Evolutionary conservation across 1,140 invertebrate species (phyloP).

Genomic region (Drosophila repleta): DNA sequence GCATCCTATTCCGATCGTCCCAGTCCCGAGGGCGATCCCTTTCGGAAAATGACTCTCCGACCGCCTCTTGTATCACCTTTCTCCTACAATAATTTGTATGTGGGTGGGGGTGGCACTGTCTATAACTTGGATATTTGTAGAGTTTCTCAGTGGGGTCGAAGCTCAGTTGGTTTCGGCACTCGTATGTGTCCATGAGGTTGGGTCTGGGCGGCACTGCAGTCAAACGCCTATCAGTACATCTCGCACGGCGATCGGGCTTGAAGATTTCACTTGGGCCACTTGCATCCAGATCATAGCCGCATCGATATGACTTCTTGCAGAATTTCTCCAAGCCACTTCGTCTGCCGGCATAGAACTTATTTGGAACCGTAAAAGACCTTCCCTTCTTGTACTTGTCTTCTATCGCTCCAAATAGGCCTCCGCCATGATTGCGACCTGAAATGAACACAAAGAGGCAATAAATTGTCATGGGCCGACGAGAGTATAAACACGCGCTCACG

Average conservation of each 20-base stretch:
- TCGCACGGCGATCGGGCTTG: neutral
- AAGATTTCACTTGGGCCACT: neutral
- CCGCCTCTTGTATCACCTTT: neutral
- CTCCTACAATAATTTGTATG: neutral
- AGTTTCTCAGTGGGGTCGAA: neutral
- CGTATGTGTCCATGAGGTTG: neutral
- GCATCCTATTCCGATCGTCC: neutral
- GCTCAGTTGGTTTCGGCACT: neutral
- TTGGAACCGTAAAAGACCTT: constrained; percentile 32
- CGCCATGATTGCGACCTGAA: constrained; percentile 48
- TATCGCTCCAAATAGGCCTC: constrained; percentile 27
- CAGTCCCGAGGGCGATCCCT: neutral
- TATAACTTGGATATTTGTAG: neutral
- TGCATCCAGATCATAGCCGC: neutral
- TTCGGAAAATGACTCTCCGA: neutral
- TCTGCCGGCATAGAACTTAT: constrained; percentile 44
- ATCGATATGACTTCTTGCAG: neutral
- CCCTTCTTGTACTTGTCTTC: neutral
- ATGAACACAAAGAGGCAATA: neutral
- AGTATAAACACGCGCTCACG: constrained; percentile 30
- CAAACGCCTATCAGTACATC: neutral
- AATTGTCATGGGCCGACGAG: neutral
- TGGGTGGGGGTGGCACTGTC: no score
- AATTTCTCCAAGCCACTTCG: neutral
- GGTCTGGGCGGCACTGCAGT: neutral